Percentiles rank a stretch among this genome's conserved stretches.
These are phyloP conservation scores for Nycticebus coucang DNA, from an alignment of 2,113 vertebrate genomes.

Conservation along the genomic window DNA sequence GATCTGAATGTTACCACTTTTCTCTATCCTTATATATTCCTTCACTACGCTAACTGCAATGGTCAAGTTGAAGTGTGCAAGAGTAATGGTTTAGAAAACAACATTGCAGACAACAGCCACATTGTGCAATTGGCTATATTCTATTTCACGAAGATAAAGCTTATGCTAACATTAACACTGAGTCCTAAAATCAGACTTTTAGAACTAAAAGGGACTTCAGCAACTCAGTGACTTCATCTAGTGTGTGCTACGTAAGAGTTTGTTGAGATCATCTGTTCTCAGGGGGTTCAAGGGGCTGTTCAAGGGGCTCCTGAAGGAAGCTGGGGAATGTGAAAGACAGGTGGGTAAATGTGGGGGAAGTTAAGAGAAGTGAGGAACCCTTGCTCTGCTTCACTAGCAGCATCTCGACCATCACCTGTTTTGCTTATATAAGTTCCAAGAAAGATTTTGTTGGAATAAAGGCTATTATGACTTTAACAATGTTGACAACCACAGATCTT, in stretches of 20 bases:
- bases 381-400: not conserved
- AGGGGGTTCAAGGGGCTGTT: no score
- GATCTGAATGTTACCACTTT: not conserved
- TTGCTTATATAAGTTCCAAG: not conserved
- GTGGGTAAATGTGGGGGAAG: not conserved
- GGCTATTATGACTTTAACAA: not conserved
- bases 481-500: not conserved
- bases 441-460: conserved; percentile 28
- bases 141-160: not conserved
- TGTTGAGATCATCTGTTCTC: not conserved
- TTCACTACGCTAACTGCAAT: not conserved
- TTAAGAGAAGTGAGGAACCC: not conserved
- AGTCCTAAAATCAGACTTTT: not conserved
- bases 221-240: not conserved
- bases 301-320: not conserved
- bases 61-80: not conserved
- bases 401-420: not conserved
- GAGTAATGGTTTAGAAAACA: not conserved
- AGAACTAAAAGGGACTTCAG: not conserved
- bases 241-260: not conserved
- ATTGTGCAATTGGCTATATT: not conserved
- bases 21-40: not conserved
- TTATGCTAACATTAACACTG: not conserved
- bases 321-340: not conserved
- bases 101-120: not conserved